Conservation (phyloP, 2,888 invertebrate species). For the Malthinus flaveolus region DNA sequence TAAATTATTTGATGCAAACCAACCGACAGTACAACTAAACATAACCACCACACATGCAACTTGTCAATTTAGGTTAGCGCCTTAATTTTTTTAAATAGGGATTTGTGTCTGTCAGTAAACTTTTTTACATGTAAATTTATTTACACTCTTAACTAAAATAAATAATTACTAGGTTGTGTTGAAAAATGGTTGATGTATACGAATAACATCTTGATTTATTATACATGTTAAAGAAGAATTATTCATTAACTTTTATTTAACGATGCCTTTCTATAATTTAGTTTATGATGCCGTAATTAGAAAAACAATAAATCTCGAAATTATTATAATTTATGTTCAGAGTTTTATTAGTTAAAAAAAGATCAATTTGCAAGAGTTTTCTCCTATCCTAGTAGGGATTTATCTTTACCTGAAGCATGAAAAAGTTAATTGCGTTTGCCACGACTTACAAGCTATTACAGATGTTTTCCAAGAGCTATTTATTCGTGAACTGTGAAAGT, state of each 20-base stretch:
- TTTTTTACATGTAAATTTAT: constrained; percentile 23
- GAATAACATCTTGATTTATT: constrained; percentile 15
- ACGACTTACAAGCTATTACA: too few relatives aligned
- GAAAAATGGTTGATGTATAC: constrained; percentile 14
- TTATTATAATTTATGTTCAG: too few relatives aligned
- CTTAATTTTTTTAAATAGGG: constrained; percentile 32
- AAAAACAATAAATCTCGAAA: too few relatives aligned
- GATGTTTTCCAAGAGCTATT: too few relatives aligned
- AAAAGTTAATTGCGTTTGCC: too few relatives aligned
- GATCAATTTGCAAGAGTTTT: too few relatives aligned
- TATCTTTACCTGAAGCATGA: too few relatives aligned
- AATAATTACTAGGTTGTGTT: constrained; percentile 19
- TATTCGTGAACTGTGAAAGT: too few relatives aligned
- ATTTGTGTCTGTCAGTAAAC: constrained; percentile 30
- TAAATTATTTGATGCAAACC: constrained; percentile 40
- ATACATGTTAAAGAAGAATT: constrained; percentile 1
- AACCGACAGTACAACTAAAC: constrained; percentile 46
- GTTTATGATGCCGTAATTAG: too few relatives aligned
- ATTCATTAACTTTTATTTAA: background rate
- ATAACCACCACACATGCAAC: constrained; percentile 44
- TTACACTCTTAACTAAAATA: constrained; percentile 24
- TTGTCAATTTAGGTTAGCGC: constrained; percentile 42
- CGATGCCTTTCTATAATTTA: too few relatives aligned
- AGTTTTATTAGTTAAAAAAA: too few relatives aligned
- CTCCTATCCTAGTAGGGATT: too few relatives aligned